These are phyloP conservation scores for Benthochromis sp. DNA, from an alignment of 2,113 vertebrate genomes.

Conservation along the genomic window DNA sequence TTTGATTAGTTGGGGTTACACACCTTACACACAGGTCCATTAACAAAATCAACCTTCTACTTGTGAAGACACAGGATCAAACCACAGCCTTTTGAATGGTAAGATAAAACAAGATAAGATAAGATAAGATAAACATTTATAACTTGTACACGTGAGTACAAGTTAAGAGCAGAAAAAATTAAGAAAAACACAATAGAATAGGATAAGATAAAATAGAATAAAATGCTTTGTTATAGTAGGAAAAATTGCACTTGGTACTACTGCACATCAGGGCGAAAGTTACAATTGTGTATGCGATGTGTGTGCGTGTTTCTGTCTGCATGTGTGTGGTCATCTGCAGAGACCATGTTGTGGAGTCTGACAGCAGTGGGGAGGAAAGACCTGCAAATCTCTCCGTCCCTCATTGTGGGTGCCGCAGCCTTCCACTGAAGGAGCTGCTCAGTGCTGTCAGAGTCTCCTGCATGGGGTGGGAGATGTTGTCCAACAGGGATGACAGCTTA, in stretches of 20 bases:
- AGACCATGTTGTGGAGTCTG: background rate
- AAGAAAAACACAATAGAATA: background rate
- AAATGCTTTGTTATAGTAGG: background rate
- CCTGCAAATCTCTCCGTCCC: background rate
- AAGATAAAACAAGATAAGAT: background rate
- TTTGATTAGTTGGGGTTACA: background rate
- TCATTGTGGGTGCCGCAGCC: accelerated
- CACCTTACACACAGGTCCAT: background rate
- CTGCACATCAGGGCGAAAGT: background rate
- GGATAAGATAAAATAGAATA: background rate
- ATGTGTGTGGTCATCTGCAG: background rate
- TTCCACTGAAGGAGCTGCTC: background rate
- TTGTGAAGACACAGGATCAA: background rate
- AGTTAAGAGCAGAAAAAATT: background rate
- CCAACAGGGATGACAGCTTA: background rate
- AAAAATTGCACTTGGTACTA: background rate
- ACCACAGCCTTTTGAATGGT: background rate
- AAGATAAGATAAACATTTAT: background rate
- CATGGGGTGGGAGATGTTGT: accelerated
- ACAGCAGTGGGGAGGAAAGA: background rate
- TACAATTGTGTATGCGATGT: background rate
- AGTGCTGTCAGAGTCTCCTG: background rate
- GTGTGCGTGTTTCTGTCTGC: background rate
- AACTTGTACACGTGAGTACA: background rate
- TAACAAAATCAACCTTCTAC: background rate